Evolutionary conservation across 1,140 invertebrate species (phyloP).

Genomic region (Drosophila takahashii): DNA sequence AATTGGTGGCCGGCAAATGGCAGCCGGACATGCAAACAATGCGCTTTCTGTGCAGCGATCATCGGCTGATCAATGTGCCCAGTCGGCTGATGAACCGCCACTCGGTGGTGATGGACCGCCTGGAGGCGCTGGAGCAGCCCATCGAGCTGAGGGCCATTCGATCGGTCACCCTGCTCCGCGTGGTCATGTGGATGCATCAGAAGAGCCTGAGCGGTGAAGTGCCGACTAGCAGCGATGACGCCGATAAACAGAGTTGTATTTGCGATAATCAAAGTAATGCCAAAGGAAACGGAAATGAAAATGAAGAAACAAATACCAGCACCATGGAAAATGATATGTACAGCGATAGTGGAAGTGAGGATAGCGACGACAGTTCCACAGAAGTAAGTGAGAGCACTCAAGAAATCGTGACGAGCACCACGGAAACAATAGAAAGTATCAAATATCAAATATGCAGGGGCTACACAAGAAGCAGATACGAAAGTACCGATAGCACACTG

Average conservation of each 20-base stretch:
- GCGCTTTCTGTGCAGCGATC: slow-evolving; percentile 43
- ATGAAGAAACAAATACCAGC: no score
- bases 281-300: neutral
- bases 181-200: slow-evolving; percentile 51
- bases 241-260: neutral
- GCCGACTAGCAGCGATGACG: no score
- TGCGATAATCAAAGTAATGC: neutral
- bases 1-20: neutral
- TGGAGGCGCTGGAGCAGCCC: slow-evolving; percentile 10
- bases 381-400: neutral
- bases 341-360: neutral
- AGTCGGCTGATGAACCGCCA: slow-evolving; percentile 24
- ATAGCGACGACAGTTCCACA: neutral
- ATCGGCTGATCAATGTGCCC: slow-evolving; percentile 29
- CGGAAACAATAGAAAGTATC: neutral
- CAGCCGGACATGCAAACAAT: slow-evolving; percentile 1
- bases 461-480: no score
- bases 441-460: neutral
- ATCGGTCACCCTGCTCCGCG: slow-evolving; percentile 21
- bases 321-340: no score
- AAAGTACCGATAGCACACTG: neutral
- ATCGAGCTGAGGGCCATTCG: slow-evolving; percentile 31
- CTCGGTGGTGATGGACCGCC: slow-evolving; percentile 10
- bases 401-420: no score
- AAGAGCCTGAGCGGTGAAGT: slow-evolving; percentile 2